Conservation (phyloP, 1,140 invertebrate species). For the Drosophila pectinifera region DNA sequence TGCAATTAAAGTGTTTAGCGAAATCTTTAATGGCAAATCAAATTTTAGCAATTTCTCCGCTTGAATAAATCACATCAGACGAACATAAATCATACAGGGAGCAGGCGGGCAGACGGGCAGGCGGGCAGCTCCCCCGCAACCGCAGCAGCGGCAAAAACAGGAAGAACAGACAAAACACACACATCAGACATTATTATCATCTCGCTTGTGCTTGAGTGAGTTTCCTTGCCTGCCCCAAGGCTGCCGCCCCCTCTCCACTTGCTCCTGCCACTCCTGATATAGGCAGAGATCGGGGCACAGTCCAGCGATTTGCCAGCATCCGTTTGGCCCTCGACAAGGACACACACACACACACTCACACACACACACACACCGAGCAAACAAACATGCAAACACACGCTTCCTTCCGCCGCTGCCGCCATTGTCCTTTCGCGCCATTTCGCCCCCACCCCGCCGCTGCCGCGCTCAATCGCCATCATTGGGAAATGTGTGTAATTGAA, state of each 20-base stretch:
- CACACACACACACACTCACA: conserved; percentile 4
- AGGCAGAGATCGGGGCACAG: conserved; percentile 58
- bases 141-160: conserved; percentile 53
- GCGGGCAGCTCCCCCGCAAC: conserved; percentile 32
- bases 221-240: conserved; percentile 71
- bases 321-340: conserved; percentile 39
- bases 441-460: conserved; percentile 1
- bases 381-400: conserved; percentile 41
- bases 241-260: conserved; percentile 21
- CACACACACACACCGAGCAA: conserved; percentile 4
- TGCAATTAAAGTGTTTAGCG: conserved; percentile 45
- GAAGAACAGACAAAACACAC: conserved; percentile 72
- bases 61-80: conserved; percentile 84
- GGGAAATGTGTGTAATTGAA: conserved; percentile 83
- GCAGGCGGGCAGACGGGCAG: conserved; percentile 50
- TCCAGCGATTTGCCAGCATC: conserved; percentile 63
- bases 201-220: conserved; percentile 82
- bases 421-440: conserved; percentile 75
- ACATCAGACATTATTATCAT: conserved; percentile 84
- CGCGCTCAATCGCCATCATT: conserved; percentile 50
- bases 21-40: conserved; percentile 76
- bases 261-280: conserved; percentile 57
- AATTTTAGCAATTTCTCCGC: conserved; percentile 77
- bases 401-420: conserved; percentile 67
- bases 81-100: conserved; percentile 78